Evolutionary conservation across 2,888 invertebrate species (phyloP).

Genomic region (Magallana nippona): DNA sequence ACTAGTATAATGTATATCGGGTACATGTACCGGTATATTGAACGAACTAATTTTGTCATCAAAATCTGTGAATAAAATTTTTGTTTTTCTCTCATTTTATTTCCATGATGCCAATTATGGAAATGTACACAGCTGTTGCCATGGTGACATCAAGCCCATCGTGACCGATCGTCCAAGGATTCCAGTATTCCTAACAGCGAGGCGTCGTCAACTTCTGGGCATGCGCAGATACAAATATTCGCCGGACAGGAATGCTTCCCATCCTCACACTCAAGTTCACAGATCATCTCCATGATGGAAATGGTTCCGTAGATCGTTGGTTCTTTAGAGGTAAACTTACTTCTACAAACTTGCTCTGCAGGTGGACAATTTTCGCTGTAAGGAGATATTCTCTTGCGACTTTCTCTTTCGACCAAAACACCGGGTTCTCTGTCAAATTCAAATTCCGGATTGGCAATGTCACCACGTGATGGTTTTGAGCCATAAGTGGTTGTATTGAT

Average conservation of each 20-base stretch:
- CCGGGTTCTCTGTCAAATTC: conserved; percentile 39
- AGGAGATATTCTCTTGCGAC: background rate
- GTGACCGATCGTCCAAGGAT: background rate
- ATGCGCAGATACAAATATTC: conserved; percentile 26
- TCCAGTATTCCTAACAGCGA: conserved; percentile 3
- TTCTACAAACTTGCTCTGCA: conserved; percentile 24
- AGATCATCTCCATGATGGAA: conserved; percentile 38
- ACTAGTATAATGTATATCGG: too few species aligned
- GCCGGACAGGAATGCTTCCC: conserved; percentile 35
- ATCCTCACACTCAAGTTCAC: conserved; percentile 37
- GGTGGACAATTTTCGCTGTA: conserved; percentile 26
- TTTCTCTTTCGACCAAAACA: conserved; percentile 20
- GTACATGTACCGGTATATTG: too few species aligned
- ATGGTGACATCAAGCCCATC: too few species aligned
- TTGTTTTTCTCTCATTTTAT: too few species aligned
- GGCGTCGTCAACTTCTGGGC: background rate
- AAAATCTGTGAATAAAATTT: too few species aligned
- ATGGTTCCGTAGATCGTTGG: conserved; percentile 32
- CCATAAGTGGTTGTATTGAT: background rate
- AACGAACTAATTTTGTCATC: too few species aligned
- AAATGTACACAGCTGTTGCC: too few species aligned
- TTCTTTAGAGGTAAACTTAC: conserved; percentile 13
- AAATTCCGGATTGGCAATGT: background rate
- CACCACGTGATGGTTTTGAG: background rate
- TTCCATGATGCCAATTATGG: too few species aligned